These are phyloP conservation scores for Saturnia japonica DNA, from an alignment of 2,888 invertebrate genomes.

Conservation along the genomic window DNA sequence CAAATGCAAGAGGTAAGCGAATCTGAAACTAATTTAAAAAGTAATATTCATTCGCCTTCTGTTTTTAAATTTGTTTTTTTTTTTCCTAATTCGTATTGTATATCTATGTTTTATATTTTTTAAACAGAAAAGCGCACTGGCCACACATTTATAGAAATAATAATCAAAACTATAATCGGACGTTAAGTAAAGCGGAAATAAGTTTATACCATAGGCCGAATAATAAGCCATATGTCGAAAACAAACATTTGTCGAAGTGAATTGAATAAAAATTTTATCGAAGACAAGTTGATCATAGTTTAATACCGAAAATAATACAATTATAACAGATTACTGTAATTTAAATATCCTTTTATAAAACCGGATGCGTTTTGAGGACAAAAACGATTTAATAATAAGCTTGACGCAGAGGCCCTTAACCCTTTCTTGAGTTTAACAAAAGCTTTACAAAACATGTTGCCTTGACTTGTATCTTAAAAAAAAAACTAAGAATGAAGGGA, in stretches of 20 bases:
- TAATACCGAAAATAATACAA: constrained; percentile 76
- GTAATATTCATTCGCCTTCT: constrained; percentile 68
- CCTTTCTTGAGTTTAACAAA: constrained; percentile 74
- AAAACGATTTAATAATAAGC: constrained; percentile 81
- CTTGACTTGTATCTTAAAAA: constrained; percentile 59
- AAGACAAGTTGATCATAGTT: constrained; percentile 75
- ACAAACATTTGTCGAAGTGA: constrained; percentile 61
- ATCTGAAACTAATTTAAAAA: constrained; percentile 81
- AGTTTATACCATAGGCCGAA: constrained; percentile 45
- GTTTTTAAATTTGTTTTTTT: constrained; percentile 52
- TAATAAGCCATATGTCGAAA: constrained; percentile 65
- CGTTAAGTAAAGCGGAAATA: constrained; percentile 31
- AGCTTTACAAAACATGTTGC: constrained; percentile 77
- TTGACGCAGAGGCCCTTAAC: constrained; percentile 73
- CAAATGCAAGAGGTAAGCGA: constrained; percentile 78
- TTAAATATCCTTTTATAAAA: constrained; percentile 76
- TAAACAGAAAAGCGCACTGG: constrained; percentile 17
- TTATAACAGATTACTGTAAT: constrained; percentile 80
- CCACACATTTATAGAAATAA: not conserved
- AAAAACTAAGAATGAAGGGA: constrained; percentile 59
- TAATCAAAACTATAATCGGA: constrained; percentile 14
- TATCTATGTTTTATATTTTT: not conserved
- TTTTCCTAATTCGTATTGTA: constrained; percentile 22
- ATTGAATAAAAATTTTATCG: constrained; percentile 45
- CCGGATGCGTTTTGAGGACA: constrained; percentile 78